These are phyloP conservation scores for Aphodius sticticus DNA, from an alignment of 2,888 invertebrate genomes.

Conservation along the genomic window DNA sequence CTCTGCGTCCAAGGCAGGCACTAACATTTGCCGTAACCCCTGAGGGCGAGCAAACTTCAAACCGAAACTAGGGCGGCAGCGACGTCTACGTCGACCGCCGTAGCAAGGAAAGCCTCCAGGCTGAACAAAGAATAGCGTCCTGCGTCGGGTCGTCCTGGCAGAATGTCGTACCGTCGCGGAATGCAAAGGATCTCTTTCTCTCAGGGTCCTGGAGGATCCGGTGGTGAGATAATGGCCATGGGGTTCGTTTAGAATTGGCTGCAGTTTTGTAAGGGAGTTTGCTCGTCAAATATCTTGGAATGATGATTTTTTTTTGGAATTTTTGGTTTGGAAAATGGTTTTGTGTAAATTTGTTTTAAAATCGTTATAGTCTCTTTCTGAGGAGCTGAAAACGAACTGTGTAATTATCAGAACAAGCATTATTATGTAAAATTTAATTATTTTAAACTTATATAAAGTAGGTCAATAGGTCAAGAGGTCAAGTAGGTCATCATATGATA, in stretches of 20 bases:
- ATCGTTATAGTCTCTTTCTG: too few species aligned
- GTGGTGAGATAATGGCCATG: constrained; percentile 49
- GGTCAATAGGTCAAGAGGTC: too few species aligned
- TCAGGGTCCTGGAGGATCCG: constrained; percentile 27
- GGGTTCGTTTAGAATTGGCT: constrained; percentile 51
- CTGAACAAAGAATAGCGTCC: constrained; percentile 17
- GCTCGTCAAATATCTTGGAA: background rate
- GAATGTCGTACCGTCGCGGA: constrained; percentile 34
- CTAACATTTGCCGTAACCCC: background rate
- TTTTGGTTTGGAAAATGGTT: background rate
- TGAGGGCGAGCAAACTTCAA: background rate
- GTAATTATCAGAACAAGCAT: too few species aligned
- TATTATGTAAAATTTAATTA: too few species aligned
- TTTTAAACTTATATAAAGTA: too few species aligned
- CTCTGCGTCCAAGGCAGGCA: background rate
- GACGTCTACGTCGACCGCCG: background rate
- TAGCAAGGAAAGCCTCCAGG: constrained; percentile 7
- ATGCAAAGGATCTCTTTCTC: constrained; percentile 45
- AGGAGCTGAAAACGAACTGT: too few species aligned
- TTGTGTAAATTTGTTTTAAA: too few species aligned
- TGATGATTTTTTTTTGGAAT: background rate
- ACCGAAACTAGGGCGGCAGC: background rate
- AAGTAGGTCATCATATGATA: too few species aligned
- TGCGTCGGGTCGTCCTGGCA: background rate
- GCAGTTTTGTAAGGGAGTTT: constrained; percentile 44